phyloP scores from a whole-genome alignment of 2,113 vertebrate genomes.

The Stegastes partitus region DNA sequence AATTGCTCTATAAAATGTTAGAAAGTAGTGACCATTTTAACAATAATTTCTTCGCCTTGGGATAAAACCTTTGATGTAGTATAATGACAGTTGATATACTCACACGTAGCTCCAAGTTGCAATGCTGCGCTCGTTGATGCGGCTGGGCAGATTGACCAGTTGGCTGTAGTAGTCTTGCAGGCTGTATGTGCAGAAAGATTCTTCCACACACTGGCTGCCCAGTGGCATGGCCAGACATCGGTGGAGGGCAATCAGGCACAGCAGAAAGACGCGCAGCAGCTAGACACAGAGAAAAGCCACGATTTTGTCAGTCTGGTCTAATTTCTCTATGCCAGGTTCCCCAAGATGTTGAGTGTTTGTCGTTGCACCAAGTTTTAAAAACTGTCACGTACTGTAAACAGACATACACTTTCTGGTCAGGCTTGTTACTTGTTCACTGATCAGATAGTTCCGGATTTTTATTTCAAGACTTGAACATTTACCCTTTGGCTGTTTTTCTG shows the following conservation, averaged over 20 bases:
- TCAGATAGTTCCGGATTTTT: too few species aligned
- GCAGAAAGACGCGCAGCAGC: conserved; percentile 66
- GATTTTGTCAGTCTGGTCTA: neutral
- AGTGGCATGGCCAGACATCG: conserved; percentile 65
- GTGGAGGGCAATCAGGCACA: conserved; percentile 72
- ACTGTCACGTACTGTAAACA: too few species aligned
- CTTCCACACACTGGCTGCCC: conserved; percentile 75
- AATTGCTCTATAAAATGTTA: too few species aligned
- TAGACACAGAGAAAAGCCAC: conserved; percentile 28
- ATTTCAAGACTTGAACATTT: too few species aligned
- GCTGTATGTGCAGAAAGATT: conserved; percentile 76
- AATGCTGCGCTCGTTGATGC: conserved; percentile 84
- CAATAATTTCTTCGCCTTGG: too few species aligned
- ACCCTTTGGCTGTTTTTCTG: too few species aligned
- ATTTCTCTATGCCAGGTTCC: neutral
- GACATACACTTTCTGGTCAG: too few species aligned
- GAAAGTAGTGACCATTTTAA: too few species aligned
- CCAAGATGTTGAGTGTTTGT: neutral
- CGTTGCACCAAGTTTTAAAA: too few species aligned
- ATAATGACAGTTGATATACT: conserved; percentile 50
- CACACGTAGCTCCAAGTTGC: conserved; percentile 84
- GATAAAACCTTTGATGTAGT: too few species aligned
- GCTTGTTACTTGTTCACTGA: too few species aligned
- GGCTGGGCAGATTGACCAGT: conserved; percentile 75
- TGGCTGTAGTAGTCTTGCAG: conserved; percentile 80